Evolutionary conservation across 1,140 invertebrate genomes (phyloP).

Genomic region (Adelges cooleyi): DNA sequence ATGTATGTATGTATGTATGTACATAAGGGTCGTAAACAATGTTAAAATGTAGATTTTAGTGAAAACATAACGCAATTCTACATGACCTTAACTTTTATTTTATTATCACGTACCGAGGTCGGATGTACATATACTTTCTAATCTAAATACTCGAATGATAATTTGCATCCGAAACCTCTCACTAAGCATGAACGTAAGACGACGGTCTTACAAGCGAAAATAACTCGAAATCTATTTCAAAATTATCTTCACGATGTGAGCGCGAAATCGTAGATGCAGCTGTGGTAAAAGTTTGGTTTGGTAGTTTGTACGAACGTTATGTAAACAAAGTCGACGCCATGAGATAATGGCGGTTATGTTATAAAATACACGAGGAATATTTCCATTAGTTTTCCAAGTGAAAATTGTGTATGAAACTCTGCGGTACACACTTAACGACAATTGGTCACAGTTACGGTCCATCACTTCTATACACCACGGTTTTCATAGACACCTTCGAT

Average conservation of each 20-base stretch:
- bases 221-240: no score
- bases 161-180: neutral
- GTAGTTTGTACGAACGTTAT: no score
- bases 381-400: conserved; percentile 2
- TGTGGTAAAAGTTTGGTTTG: no score
- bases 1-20: no score
- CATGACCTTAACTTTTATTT: conserved; percentile 12
- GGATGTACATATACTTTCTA: conserved; percentile 12
- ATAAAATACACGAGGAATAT: neutral
- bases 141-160: neutral
- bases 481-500: conserved; percentile 24
- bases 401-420: conserved; percentile 13
- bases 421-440: conserved; percentile 2
- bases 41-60: no score
- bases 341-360: no score
- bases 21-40: no score
- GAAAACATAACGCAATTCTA: neutral
- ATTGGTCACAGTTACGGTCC: conserved; percentile 22
- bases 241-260: no score
- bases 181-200: neutral
- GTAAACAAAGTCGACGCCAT: no score
- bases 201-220: no score
- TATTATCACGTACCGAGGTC: neutral
- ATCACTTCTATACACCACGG: conserved; percentile 15
- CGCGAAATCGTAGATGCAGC: no score